A percentile compares a stretch with the other conserved stretches of the same genome.
Conservation (phyloP, 2,113 vertebrate species). For the Nettapus auritus region DNA sequence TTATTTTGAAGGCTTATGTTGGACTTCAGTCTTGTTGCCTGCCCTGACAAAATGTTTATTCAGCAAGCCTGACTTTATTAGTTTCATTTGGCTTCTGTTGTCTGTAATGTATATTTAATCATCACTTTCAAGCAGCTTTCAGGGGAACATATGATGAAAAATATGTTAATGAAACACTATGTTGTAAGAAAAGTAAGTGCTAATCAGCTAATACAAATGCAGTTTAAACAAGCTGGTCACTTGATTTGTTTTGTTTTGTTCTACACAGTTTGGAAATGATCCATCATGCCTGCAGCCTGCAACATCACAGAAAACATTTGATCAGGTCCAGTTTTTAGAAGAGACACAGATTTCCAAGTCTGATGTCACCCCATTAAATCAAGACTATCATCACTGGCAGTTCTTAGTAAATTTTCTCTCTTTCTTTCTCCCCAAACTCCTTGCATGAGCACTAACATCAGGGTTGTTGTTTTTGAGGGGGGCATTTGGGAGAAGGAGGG, state of each 20-base stretch:
- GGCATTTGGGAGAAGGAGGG: background rate
- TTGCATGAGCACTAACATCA: background rate
- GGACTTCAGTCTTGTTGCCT: background rate
- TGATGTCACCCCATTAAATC: constrained; percentile 62
- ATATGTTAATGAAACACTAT: background rate
- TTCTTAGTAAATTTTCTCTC: constrained; percentile 75
- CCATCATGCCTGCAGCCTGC: constrained; percentile 63
- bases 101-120: background rate
- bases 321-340: constrained; percentile 65
- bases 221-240: background rate
- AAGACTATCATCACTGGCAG: constrained; percentile 57
- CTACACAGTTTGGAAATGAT: constrained; percentile 79
- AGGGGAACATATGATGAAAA: background rate
- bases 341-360: constrained; percentile 46
- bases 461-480: background rate
- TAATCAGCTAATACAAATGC: background rate
- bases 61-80: background rate
- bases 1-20: background rate
- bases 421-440: background rate
- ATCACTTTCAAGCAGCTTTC: background rate
- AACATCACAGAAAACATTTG: constrained; percentile 42
- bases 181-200: background rate
- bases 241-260: background rate
- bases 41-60: background rate
- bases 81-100: background rate